A percentile compares a stretch with the other conserved stretches of the same genome.
These are phyloP conservation scores for Liopterus haemorrhoidalis DNA, from an alignment of 2,888 invertebrate genomes.

Conservation along the genomic window DNA sequence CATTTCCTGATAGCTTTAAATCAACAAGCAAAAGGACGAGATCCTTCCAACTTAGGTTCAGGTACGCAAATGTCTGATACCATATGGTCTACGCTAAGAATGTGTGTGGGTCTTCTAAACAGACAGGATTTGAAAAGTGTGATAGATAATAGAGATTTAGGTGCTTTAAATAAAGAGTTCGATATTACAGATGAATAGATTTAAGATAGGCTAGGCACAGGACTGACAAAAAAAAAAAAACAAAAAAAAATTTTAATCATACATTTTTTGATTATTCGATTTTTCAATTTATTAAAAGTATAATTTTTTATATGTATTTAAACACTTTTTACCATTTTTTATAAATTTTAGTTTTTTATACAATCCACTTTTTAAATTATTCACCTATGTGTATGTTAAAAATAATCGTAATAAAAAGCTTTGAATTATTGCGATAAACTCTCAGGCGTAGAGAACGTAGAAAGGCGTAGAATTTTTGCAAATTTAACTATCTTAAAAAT, in stretches of 20 bases:
- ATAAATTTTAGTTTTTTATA: constrained; percentile 2
- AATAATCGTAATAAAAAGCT: no score
- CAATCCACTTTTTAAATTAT: no score
- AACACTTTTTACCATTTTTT: neutral
- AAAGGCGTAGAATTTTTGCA: no score
- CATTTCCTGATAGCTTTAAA: constrained; percentile 91
- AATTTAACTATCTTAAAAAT: no score
- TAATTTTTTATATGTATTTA: neutral
- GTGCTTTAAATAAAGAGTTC: constrained; percentile 56
- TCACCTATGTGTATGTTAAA: no score
- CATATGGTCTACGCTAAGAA: constrained; percentile 89
- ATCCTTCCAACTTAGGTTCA: constrained; percentile 45
- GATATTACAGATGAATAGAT: constrained; percentile 51
- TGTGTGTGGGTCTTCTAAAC: constrained; percentile 79
- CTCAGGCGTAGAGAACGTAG: no score
- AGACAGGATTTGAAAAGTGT: constrained; percentile 57
- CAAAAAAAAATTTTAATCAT: constrained; percentile 5
- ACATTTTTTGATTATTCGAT: neutral
- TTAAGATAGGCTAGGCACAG: constrained; percentile 6
- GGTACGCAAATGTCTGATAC: constrained; percentile 72
- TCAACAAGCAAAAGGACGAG: constrained; percentile 76
- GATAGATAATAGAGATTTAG: constrained; percentile 57
- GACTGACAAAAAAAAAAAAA: constrained; percentile 24
- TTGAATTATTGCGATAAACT: no score
- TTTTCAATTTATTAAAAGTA: neutral